Evolutionary conservation across 2,888 invertebrate genomes (phyloP).

Genomic region (Conus canariensis): DNA sequence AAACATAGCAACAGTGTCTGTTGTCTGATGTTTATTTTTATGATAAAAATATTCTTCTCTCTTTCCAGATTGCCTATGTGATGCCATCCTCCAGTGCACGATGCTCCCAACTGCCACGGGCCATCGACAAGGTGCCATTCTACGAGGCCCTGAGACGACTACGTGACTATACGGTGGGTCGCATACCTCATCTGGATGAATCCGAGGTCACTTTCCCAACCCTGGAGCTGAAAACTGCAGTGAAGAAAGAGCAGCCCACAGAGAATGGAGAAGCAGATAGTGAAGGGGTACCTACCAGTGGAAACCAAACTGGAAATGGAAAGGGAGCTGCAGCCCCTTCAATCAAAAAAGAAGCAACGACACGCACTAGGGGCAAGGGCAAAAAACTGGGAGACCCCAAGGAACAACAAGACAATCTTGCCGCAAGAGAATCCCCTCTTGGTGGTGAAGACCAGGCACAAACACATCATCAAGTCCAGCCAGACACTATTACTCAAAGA

Average conservation of each 20-base stretch:
- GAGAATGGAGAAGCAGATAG: constrained; percentile 38
- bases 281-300: background rate
- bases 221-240: constrained; percentile 64
- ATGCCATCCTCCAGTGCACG: constrained; percentile 99
- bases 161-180: constrained; percentile 94
- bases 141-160: constrained; percentile 97
- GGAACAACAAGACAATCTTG: background rate
- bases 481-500: background rate
- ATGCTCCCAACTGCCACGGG: constrained; percentile 97
- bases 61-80: constrained; percentile 94
- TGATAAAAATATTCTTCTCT: background rate
- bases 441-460: background rate
- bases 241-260: constrained; percentile 55
- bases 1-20: no score
- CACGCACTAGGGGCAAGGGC: background rate
- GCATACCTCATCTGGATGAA: constrained; percentile 76
- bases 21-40: no score
- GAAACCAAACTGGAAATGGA: constrained; percentile 25
- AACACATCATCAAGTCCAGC: background rate
- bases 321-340: background rate
- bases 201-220: constrained; percentile 77
- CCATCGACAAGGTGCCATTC: constrained; percentile 98
- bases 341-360: background rate
- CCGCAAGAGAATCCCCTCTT: background rate
- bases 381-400: background rate